Base-by-base conservation (phyloP, 2,113 vertebrate species). In the Falco punctatus region DNA sequence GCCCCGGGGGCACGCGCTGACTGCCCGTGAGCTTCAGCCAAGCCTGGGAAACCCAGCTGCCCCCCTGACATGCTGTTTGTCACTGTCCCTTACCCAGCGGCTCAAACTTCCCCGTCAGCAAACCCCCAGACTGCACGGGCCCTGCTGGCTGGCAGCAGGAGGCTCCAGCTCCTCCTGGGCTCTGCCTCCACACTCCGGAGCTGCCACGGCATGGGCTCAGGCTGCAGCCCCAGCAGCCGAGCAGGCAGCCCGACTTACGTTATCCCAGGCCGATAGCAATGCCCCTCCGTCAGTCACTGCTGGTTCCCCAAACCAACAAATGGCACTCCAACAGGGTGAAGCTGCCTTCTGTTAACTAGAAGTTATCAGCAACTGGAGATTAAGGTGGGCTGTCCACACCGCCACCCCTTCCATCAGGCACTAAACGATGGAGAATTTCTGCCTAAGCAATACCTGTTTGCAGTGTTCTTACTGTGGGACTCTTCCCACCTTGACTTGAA, bases 11-110 rank as follows among this genome's bases (percentile, higher is more conserved):
- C 71, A 66, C 71, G 57, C 51, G 48, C 32, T 17, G 10, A 40
- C 40, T 61, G 12, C 19, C 5, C 5, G 12, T 24, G 30, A 75
- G 35, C 32, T 27, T 61, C 55, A 21, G 35, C 27, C 55, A 52
- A 51, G 35, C 13, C 46, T 38, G 42, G 10, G 8, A 74, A 20
- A 9, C 23, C 23, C 42, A 89, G 0, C 13, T 55, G 30, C 4
- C 8, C 11, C 8, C 5, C 4, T 11, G 23, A 75, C 2, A 0
- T 0, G 2, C 52, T n/a, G 15, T 20, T 67, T 42, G 23, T 71
- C 38, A 16, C 62, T 17, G 5, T 23, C 55, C 24, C 32, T 85
- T 28, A 55, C 16, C 22, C 48, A 49, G 15, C 2, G 2, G n/a
- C 48, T 87, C 42, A 17, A 80, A 44, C 5, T 24, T 38, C 35